Evolutionary conservation across 2,888 invertebrate genomes (phyloP), one percentile per base, ranked within the genome.

Genomic region (Drosophila infuscata): DNA sequence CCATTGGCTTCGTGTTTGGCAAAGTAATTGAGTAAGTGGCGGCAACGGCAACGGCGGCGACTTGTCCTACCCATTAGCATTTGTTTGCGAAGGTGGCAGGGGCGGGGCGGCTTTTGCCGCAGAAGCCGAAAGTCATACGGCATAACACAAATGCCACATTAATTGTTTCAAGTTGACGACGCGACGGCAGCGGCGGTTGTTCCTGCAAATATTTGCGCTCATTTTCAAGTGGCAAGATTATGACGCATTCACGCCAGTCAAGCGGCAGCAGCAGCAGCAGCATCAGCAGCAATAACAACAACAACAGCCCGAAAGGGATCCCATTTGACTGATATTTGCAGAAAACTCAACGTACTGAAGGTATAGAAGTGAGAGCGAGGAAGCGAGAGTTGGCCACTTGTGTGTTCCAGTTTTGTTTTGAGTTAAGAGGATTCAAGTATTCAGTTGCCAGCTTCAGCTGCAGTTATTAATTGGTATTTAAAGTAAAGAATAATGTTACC

Each of bases 61-160:
- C 89, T 90, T 87, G 89, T 91, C 88, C 76, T 90, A 88, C 90
- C 91, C 88, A 88, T 88, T 88, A 88, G 88, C 88, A 91, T 91
- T 89, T 88, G 79, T 88, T 88, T 88, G 91, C 81, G 78, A 81
- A 90, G 88, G 74, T 90, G 83, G 89, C 77, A 82, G 62, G 68
- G 67, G 53, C 56, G 63, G 17, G 25, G 57, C 38, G 35, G 65
- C 29, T 38, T 64, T 70, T 68, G 83, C 70, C 81, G 84, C 91
- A 88, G 88, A 88, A 91, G 88, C 90, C 83, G 89, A 85, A 89
- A 91, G 70, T 90, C 90, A 89, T 81, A 80, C 88, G 83, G 83
- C 91, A 72, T 75, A 88, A 90, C 88, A 91, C 87, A 88, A 83
- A 91, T 91, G 90, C 87, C 90, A 88, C 88, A 88, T 91, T 88